A percentile compares a stretch with the other conserved stretches of the same genome.
These are phyloP conservation scores for Xenus cinereus DNA, from an alignment of 2,113 vertebrate species.

Conservation along the genomic window DNA sequence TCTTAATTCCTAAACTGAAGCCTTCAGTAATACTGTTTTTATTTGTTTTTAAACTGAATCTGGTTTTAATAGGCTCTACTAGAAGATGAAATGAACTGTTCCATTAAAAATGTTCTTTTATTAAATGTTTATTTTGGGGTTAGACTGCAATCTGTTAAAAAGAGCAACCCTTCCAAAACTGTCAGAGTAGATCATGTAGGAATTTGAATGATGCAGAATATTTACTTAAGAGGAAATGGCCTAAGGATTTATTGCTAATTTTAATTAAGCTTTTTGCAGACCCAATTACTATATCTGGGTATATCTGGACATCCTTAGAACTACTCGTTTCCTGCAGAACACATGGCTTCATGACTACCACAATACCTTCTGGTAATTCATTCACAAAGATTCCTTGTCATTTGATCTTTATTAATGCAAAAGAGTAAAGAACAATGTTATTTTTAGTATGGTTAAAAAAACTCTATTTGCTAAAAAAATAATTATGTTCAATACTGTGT, in stretches of 20 bases:
- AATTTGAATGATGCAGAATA: slow-evolving; percentile 52
- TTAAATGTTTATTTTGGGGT: slow-evolving; percentile 33
- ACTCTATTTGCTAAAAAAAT: not conserved
- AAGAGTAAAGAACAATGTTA: not conserved
- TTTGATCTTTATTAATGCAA: slow-evolving; percentile 52
- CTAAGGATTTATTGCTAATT: slow-evolving; percentile 46
- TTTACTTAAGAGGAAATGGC: slow-evolving; percentile 59
- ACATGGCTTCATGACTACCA: not conserved
- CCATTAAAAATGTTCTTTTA: slow-evolving; percentile 15
- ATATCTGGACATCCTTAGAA: not conserved
- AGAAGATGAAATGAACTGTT: not conserved
- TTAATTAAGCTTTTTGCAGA: slow-evolving; percentile 51
- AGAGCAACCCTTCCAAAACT: slow-evolving; percentile 37
- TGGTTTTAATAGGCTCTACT: not conserved
- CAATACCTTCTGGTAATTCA: slow-evolving; percentile 33
- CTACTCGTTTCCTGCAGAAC: not conserved
- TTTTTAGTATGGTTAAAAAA: slow-evolving; percentile 29
- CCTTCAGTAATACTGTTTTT: not conserved
- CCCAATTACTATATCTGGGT: not conserved
- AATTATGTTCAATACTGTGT: not conserved
- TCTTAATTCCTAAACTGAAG: not conserved
- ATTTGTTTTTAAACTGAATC: not conserved
- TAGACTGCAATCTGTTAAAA: slow-evolving; percentile 55
- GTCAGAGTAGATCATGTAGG: slow-evolving; percentile 46
- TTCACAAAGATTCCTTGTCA: slow-evolving; percentile 18